Conservation (phyloP, 1,140 invertebrate genomes). For the Dolichoris vasculosae region DNA sequence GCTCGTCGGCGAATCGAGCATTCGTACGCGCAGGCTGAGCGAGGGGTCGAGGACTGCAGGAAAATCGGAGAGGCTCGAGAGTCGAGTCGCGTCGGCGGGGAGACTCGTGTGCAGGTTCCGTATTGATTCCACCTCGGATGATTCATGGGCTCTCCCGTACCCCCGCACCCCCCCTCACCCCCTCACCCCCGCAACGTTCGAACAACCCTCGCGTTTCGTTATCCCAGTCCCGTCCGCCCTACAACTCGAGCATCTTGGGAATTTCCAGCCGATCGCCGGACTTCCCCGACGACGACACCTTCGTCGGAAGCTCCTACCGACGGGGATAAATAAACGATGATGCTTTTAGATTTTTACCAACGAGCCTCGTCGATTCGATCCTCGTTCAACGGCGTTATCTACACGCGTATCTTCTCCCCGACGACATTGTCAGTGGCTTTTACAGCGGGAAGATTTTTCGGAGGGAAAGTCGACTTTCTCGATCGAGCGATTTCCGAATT, state of each 20-base stretch:
- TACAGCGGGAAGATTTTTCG: too few species aligned
- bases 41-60: not conserved
- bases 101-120: slow-evolving; percentile 49
- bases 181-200: not conserved
- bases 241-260: not conserved
- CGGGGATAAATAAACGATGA: too few species aligned
- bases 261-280: not conserved
- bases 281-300: too few species aligned
- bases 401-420: too few species aligned
- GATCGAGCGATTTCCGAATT: too few species aligned
- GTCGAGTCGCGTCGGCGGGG: slow-evolving; percentile 3
- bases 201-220: not conserved
- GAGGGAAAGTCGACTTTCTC: too few species aligned
- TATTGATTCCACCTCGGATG: slow-evolving; percentile 66
- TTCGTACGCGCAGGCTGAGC: not conserved
- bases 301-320: too few species aligned
- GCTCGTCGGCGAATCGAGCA: not conserved
- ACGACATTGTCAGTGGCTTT: too few species aligned
- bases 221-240: not conserved
- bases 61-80: slow-evolving; percentile 20
- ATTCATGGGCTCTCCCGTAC: slow-evolving; percentile 63
- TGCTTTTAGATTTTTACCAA: too few species aligned
- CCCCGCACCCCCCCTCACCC: slow-evolving; percentile 51
- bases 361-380: too few species aligned
- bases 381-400: too few species aligned